phyloP scores from a whole-genome alignment of 2,797 vertebrate genomes.

The Lepilemur ruficaudatus region DNA sequence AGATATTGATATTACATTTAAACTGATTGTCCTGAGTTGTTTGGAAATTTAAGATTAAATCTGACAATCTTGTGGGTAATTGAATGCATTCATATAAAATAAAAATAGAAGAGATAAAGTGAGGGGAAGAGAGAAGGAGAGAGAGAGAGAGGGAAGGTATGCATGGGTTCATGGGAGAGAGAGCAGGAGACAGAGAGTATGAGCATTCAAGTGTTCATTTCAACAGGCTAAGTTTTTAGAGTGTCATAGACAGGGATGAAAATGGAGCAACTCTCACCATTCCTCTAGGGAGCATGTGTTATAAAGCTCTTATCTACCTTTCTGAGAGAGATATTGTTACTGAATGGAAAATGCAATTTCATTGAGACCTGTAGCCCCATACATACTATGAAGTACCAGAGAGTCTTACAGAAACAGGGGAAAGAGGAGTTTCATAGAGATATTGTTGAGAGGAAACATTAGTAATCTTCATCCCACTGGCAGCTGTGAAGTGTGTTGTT shows the following conservation, averaged over 20 bases:
- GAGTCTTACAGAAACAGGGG: not conserved
- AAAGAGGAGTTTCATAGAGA: not conserved
- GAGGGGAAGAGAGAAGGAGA: not conserved
- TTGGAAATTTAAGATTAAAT: not conserved
- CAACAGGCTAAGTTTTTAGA: not conserved
- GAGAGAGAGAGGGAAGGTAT: not conserved
- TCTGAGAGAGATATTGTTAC: not conserved
- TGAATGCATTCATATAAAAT: not conserved
- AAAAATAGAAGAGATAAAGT: not conserved
- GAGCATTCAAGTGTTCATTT: not conserved
- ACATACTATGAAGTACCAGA: not conserved
- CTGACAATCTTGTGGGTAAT: not conserved
- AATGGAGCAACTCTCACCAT: not conserved
- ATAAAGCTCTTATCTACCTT: not conserved
- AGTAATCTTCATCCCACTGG: not conserved
- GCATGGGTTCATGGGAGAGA: not conserved
- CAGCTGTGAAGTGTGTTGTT: not conserved
- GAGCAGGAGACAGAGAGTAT: too few relatives aligned
- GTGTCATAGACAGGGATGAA: not conserved
- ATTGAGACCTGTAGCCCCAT: not conserved
- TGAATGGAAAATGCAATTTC: slow-evolving; percentile 38
- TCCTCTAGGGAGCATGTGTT: not conserved
- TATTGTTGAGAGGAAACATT: not conserved
- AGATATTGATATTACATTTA: not conserved
- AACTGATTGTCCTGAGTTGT: not conserved